Evolutionary conservation across 2,888 invertebrate genomes (phyloP).

Genomic region (Gortyna flavago): DNA sequence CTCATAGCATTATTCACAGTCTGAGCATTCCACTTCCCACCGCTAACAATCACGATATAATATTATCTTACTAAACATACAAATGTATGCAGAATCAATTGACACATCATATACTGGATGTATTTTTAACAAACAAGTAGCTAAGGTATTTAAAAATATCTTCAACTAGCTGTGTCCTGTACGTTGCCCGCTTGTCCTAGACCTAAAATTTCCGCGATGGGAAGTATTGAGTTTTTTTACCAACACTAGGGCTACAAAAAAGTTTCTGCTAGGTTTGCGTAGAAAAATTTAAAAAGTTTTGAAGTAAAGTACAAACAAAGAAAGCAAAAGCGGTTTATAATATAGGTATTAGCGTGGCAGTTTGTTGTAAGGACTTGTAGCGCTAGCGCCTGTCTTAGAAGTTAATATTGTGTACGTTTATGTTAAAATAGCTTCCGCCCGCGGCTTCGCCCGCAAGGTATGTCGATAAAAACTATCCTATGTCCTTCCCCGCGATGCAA

Average conservation of each 20-base stretch:
- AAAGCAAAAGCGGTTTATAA: not conserved
- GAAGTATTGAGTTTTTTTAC: too few species aligned
- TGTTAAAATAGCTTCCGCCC: too few species aligned
- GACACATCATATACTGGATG: slow-evolving; percentile 18
- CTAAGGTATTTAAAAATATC: not conserved
- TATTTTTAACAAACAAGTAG: slow-evolving; percentile 14
- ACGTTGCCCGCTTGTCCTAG: not conserved
- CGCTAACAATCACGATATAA: slow-evolving; percentile 43
- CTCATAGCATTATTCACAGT: slow-evolving; percentile 67
- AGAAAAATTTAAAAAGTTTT: not conserved
- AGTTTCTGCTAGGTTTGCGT: not conserved
- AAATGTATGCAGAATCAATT: slow-evolving; percentile 46
- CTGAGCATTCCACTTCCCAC: slow-evolving; percentile 60
- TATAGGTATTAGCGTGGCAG: not conserved
- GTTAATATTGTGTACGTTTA: too few species aligned
- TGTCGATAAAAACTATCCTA: too few species aligned
- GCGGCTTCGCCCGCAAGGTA: too few species aligned
- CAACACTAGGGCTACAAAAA: not conserved
- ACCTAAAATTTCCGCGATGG: too few species aligned
- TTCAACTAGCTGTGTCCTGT: too few species aligned
- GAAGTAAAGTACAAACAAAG: not conserved
- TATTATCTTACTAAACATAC: slow-evolving; percentile 44
- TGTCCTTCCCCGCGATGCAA: too few species aligned
- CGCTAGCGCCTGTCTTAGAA: too few species aligned
- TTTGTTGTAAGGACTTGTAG: not conserved